A percentile compares a stretch with the other conserved stretches of the same genome.
These are phyloP conservation scores for Tiaroga cobitis DNA, from an alignment of 2,797 vertebrate genomes.

Conservation along the genomic window DNA sequence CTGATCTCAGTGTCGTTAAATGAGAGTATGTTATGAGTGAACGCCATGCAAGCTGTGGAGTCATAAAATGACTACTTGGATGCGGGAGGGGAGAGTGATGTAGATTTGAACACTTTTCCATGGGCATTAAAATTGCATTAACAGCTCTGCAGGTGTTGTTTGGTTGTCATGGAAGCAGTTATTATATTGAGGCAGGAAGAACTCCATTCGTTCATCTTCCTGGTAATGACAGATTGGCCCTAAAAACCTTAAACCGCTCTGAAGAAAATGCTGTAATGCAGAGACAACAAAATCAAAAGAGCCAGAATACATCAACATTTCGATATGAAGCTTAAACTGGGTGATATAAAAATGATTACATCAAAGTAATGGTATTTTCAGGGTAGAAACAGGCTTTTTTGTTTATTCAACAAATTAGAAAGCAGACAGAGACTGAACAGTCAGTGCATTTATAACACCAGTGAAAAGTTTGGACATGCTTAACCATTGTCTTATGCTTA, in stretches of 20 bases:
- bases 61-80: constrained; percentile 44
- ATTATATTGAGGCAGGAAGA: constrained; percentile 48
- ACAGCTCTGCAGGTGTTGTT: constrained; percentile 49
- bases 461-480: background rate
- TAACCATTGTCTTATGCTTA: background rate
- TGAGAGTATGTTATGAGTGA: background rate
- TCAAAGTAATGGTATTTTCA: background rate
- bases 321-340: background rate
- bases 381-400: background rate
- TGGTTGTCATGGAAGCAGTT: constrained; percentile 55
- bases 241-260: background rate
- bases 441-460: background rate
- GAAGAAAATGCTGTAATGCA: background rate
- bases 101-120: constrained; percentile 44
- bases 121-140: constrained; percentile 42
- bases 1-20: constrained; percentile 37
- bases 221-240: background rate
- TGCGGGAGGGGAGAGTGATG: constrained; percentile 11
- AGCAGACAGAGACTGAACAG: background rate
- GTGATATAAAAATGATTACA: background rate
- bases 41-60: constrained; percentile 16
- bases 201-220: constrained; percentile 22
- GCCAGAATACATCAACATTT: background rate
- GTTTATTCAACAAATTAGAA: background rate
- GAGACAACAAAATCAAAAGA: background rate